Percentiles rank a stretch among this genome's conserved stretches.
Conservation (phyloP, 2,888 invertebrate species). For the Agrotis puta region DNA sequence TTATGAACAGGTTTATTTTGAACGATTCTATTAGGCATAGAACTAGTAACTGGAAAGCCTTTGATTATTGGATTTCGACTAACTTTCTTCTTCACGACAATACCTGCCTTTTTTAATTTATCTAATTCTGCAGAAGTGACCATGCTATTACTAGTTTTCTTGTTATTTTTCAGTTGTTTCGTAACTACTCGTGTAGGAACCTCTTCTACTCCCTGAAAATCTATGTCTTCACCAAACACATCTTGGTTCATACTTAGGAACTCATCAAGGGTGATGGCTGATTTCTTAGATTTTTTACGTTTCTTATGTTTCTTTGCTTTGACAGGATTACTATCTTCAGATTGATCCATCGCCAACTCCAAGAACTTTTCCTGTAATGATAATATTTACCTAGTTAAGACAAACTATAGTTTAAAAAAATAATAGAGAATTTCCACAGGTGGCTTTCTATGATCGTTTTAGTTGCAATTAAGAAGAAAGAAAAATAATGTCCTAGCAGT, state of each 20-base stretch:
- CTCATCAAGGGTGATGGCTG: constrained; percentile 87
- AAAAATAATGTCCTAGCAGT: neutral
- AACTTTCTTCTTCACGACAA: constrained; percentile 82
- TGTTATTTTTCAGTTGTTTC: constrained; percentile 79
- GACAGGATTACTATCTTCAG: constrained; percentile 72
- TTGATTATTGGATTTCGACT: constrained; percentile 50
- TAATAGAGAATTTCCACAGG: too few species aligned
- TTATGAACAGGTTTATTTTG: constrained; percentile 39
- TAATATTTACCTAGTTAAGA: neutral
- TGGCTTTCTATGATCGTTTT: too few species aligned
- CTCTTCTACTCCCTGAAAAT: constrained; percentile 87
- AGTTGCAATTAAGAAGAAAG: too few species aligned
- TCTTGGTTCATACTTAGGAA: constrained; percentile 89
- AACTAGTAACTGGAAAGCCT: constrained; percentile 39
- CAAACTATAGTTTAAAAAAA: too few species aligned
- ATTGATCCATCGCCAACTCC: constrained; percentile 80
- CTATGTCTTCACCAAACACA: constrained; percentile 87
- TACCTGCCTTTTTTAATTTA: constrained; percentile 85
- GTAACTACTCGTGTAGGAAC: constrained; percentile 83
- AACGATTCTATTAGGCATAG: constrained; percentile 35
- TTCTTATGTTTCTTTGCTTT: constrained; percentile 86
- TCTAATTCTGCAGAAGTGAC: constrained; percentile 77
- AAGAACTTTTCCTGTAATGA: constrained; percentile 83
- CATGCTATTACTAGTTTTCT: constrained; percentile 69
- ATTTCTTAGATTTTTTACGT: constrained; percentile 86